A percentile compares a stretch with the other conserved stretches of the same genome.
These are phyloP conservation scores for Entomyzon cyanotis DNA, from an alignment of 2,113 vertebrate species.

Conservation along the genomic window DNA sequence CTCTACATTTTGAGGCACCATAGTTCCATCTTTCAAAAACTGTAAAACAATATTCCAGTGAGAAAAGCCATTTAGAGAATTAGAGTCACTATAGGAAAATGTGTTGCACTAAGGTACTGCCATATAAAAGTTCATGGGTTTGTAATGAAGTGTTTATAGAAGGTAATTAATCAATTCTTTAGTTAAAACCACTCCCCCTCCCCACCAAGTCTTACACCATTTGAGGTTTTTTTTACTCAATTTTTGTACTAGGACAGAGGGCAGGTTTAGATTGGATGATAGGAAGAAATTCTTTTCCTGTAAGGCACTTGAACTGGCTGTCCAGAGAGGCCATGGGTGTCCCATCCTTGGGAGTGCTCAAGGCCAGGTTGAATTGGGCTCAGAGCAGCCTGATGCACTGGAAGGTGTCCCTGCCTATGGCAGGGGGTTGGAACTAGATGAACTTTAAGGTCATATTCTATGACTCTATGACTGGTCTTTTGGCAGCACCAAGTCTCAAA, in stretches of 20 bases:
- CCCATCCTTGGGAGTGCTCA: background rate
- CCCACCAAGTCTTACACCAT: background rate
- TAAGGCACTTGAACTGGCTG: background rate
- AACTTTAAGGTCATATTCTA: background rate
- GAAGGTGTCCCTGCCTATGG: background rate
- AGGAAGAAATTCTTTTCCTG: background rate
- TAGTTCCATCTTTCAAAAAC: background rate
- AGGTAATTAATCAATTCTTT: background rate
- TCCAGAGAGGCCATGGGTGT: background rate
- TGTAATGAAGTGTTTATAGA: background rate
- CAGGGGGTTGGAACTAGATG: background rate
- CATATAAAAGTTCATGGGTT: background rate
- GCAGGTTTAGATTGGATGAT: background rate
- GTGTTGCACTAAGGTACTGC: background rate
- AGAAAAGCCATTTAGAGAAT: background rate
- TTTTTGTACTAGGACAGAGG: background rate
- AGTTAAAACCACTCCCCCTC: background rate
- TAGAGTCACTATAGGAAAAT: background rate
- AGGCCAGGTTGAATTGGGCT: background rate
- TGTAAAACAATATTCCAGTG: background rate
- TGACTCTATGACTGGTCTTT: background rate
- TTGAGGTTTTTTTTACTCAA: background rate
- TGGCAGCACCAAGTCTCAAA: background rate
- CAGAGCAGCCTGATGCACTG: background rate
- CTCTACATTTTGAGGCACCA: background rate